Evolutionary conservation across 2,888 invertebrate species (phyloP).

Genomic region (Noctua pronuba): DNA sequence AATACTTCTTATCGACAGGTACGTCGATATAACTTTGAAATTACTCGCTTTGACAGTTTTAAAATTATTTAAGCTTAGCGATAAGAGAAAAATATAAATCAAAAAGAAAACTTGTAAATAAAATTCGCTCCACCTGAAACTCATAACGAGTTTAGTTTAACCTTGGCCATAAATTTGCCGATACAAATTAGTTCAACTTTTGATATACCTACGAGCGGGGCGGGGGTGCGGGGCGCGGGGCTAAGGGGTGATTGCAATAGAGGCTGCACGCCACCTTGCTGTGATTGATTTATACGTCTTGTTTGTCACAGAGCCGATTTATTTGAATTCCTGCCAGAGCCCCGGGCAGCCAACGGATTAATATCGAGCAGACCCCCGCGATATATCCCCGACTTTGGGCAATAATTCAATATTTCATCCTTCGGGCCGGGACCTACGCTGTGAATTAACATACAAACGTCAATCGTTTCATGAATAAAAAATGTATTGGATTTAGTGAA

Average conservation of each 20-base stretch:
- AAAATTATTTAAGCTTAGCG: conserved; percentile 58
- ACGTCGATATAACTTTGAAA: conserved; percentile 53
- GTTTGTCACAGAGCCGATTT: conserved; percentile 90
- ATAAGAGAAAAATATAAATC: conserved; percentile 80
- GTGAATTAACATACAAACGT: conserved; percentile 90
- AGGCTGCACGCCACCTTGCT: conserved; percentile 88
- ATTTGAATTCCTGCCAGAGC: conserved; percentile 90
- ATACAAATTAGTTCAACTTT: conserved; percentile 87
- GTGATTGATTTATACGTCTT: conserved; percentile 91
- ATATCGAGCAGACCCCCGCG: conserved; percentile 87
- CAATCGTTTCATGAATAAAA: conserved; percentile 91
- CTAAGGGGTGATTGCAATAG: conserved; percentile 84
- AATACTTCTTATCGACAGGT: conserved; percentile 48
- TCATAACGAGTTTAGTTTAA: conserved; percentile 88
- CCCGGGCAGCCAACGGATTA: conserved; percentile 88
- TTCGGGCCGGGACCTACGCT: conserved; percentile 86
- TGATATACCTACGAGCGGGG: conserved; percentile 73
- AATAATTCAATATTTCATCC: conserved; percentile 91
- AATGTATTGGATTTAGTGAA: conserved; percentile 90
- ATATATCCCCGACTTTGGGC: conserved; percentile 88
- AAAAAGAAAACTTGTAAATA: conserved; percentile 82
- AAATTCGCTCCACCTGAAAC: conserved; percentile 83
- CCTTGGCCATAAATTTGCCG: conserved; percentile 87
- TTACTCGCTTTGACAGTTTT: conserved; percentile 59
- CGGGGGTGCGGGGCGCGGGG: conserved; percentile 62